Evolutionary conservation across 2,113 vertebrate genomes (phyloP).

Genomic region (Aldabrachelys gigantea): DNA sequence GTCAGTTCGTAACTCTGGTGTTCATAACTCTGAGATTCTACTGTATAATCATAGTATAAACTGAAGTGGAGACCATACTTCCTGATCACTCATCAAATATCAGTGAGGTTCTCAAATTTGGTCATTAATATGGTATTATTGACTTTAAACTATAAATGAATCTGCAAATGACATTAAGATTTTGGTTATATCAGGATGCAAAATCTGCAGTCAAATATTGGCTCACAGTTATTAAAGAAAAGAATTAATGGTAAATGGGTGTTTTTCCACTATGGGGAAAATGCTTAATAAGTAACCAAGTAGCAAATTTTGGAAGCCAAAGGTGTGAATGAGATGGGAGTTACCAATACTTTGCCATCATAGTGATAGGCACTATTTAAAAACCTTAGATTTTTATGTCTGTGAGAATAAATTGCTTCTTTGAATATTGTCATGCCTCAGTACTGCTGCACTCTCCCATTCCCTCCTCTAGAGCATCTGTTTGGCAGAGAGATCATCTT

Average conservation of each 20-base stretch:
- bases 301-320: constrained; percentile 9
- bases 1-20: no score
- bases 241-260: constrained; percentile 15
- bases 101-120: constrained; percentile 16
- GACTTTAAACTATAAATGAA: constrained; percentile 33
- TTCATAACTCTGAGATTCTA: no score
- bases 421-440: not conserved
- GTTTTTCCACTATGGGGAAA: not conserved
- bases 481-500: not conserved
- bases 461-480: not conserved
- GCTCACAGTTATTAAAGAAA: constrained; percentile 38
- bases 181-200: constrained; percentile 21
- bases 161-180: constrained; percentile 39
- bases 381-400: not conserved
- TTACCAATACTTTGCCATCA: not conserved
- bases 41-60: constrained; percentile 51
- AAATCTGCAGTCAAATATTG: constrained; percentile 36
- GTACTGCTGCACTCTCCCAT: not conserved
- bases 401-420: not conserved
- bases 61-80: constrained; percentile 64
- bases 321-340: constrained; percentile 12
- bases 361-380: not conserved
- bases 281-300: not conserved
- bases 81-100: constrained; percentile 47
- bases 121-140: constrained; percentile 29